phyloP scores from a whole-genome alignment of 1,140 invertebrate species.

The Drosophila serrata region DNA sequence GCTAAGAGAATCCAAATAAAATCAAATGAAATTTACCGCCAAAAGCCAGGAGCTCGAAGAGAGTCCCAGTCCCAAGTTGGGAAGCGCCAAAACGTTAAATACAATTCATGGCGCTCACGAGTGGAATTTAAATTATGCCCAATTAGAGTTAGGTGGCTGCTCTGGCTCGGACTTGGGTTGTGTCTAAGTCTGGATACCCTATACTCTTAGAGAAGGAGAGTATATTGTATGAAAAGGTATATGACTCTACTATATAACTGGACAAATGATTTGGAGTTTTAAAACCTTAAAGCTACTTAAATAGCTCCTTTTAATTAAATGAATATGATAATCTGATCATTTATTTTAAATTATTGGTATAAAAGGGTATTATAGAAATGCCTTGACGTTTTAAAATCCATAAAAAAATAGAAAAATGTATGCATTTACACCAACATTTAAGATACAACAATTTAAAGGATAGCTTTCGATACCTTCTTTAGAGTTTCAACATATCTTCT shows the following conservation, averaged over 20 bases:
- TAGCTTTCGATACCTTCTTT: too few species aligned
- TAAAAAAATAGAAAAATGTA: neutral
- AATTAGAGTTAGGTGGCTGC: constrained; percentile 80
- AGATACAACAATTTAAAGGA: too few species aligned
- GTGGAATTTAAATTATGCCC: constrained; percentile 83
- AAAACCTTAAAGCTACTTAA: too few species aligned
- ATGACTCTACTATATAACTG: neutral
- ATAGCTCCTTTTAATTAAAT: neutral
- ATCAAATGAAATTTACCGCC: constrained; percentile 82
- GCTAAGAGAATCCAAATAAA: constrained; percentile 66
- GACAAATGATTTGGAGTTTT: neutral
- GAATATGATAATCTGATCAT: neutral
- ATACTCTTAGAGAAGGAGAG: neutral
- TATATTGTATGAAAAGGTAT: neutral
- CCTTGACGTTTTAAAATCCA: neutral
- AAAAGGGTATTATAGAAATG: neutral
- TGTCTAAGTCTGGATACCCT: constrained; percentile 17
- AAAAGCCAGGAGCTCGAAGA: constrained; percentile 30
- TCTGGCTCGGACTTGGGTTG: constrained; percentile 41
- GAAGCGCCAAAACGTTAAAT: constrained; percentile 84
- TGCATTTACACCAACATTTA: too few species aligned
- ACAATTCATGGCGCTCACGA: constrained; percentile 83
- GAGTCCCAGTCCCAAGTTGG: constrained; percentile 63
- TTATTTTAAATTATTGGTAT: neutral
- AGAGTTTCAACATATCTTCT: too few species aligned